Evolutionary conservation across 2,113 vertebrate genomes (phyloP).

Genomic region (Chauna torquata): DNA sequence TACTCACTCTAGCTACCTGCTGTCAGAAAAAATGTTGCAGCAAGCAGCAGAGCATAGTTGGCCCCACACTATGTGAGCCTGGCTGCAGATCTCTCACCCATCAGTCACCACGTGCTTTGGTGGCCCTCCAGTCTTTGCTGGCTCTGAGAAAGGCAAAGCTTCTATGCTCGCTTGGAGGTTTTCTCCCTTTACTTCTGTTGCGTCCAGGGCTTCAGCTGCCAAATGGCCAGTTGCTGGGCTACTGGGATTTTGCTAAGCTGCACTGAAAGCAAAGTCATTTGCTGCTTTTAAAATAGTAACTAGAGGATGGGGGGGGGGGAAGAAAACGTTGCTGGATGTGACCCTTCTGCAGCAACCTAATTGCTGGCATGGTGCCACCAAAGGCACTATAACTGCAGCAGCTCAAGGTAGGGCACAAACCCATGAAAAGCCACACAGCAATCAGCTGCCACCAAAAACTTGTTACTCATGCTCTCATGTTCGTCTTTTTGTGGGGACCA

Average conservation of each 20-base stretch:
- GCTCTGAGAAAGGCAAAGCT: neutral
- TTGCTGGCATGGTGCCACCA: neutral
- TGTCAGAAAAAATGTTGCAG: neutral
- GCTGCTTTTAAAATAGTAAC: neutral
- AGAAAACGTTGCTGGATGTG: neutral
- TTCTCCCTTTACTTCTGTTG: neutral
- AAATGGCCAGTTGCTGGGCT: neutral
- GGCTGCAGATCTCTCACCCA: neutral
- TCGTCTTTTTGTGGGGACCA: neutral
- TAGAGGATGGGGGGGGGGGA: neutral
- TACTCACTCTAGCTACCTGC: neutral
- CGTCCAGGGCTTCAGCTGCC: neutral
- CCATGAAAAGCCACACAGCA: neutral
- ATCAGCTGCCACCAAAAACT: neutral
- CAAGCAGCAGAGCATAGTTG: neutral
- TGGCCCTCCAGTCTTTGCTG: neutral
- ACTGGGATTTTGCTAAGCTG: neutral
- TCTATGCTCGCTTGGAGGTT: neutral
- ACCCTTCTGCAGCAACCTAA: neutral
- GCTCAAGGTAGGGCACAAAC: neutral
- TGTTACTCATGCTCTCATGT: accelerated
- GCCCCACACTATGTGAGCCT: neutral
- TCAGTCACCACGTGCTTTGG: neutral
- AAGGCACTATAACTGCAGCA: neutral
- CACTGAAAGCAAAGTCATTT: neutral